These are phyloP conservation scores for Trissolcus basalis DNA, from an alignment of 1,140 invertebrate genomes.

Conservation along the genomic window DNA sequence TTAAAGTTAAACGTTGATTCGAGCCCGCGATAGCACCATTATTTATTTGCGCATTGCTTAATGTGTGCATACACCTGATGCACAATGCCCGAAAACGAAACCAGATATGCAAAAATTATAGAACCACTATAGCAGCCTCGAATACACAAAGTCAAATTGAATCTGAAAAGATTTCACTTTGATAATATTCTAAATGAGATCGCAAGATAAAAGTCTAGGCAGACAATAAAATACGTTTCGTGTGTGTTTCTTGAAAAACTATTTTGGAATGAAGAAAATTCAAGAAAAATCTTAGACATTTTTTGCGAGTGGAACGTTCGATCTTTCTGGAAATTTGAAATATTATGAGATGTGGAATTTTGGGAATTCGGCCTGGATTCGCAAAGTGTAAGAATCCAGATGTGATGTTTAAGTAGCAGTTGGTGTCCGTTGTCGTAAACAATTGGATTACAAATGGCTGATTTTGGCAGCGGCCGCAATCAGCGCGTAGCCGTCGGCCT, in stretches of 20 bases:
- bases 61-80: constrained; percentile 18
- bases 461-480: constrained; percentile 67
- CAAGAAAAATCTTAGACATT: too few species aligned
- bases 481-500: constrained; percentile 61
- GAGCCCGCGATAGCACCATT: constrained; percentile 27
- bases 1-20: constrained; percentile 27
- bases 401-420: constrained; percentile 72
- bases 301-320: too few species aligned
- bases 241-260: too few species aligned
- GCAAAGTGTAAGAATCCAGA: constrained; percentile 53
- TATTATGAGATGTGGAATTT: too few species aligned
- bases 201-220: too few species aligned
- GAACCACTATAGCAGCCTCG: background rate
- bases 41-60: constrained; percentile 41
- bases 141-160: background rate
- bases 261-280: too few species aligned
- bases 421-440: constrained; percentile 72
- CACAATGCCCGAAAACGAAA: background rate
- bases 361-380: too few species aligned
- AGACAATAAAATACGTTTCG: too few species aligned
- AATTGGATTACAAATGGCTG: constrained; percentile 72
- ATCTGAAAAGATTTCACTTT: background rate
- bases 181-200: background rate
- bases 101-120: background rate
- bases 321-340: too few species aligned